Evolutionary conservation across 2,797 vertebrate species (phyloP).

Genomic region (Emydoidea blandingii): DNA sequence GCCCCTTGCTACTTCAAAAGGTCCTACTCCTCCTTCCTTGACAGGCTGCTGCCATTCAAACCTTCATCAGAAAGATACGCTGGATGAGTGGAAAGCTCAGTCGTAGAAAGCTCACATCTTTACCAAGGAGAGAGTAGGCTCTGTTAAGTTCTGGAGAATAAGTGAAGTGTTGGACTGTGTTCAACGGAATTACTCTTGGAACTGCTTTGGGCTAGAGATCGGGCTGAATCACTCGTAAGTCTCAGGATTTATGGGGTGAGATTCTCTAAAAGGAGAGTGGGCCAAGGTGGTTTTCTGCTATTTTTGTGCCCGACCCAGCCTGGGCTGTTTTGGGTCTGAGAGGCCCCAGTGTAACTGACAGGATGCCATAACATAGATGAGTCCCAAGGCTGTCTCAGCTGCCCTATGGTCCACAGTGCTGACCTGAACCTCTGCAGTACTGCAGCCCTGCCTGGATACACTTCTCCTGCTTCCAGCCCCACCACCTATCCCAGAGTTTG

Average conservation of each 20-base stretch:
- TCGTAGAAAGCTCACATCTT: slow-evolving; percentile 16
- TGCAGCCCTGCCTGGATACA: too few species aligned
- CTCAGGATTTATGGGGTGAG: slow-evolving; percentile 30
- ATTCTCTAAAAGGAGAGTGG: neutral
- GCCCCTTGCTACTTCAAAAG: slow-evolving; percentile 53
- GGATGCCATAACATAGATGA: too few species aligned
- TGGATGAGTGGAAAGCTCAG: slow-evolving; percentile 61
- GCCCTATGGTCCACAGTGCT: too few species aligned
- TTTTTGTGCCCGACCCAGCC: neutral
- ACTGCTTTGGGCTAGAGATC: slow-evolving; percentile 51
- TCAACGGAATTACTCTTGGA: slow-evolving; percentile 38
- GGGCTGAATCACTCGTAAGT: slow-evolving; percentile 40
- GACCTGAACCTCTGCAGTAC: neutral
- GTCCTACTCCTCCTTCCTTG: slow-evolving; percentile 69
- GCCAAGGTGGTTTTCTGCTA: neutral
- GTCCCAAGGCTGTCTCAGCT: neutral
- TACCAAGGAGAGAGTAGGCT: slow-evolving; percentile 53
- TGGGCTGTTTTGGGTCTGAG: neutral
- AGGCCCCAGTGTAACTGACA: neutral
- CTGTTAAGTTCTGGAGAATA: slow-evolving; percentile 62
- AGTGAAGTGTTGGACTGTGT: slow-evolving; percentile 56
- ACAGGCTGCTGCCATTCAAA: slow-evolving; percentile 63
- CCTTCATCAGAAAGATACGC: slow-evolving; percentile 65
- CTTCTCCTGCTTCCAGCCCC: neutral
- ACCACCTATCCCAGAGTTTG: neutral